phyloP scores from a whole-genome alignment of 1,140 invertebrate genomes.

The Drosophila ambigua region DNA sequence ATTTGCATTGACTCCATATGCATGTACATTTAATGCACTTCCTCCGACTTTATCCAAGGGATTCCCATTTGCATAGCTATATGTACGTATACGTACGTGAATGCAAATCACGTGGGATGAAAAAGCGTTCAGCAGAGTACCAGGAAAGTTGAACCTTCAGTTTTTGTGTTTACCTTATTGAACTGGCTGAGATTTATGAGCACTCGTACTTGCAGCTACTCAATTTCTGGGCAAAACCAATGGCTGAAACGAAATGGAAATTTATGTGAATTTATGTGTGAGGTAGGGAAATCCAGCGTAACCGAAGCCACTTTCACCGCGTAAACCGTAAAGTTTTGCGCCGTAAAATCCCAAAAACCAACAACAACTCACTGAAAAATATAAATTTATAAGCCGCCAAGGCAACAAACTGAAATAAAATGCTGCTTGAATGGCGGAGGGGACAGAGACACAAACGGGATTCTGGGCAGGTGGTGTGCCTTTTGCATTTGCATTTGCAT shows the following conservation, averaged over 20 bases:
- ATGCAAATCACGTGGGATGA: constrained; percentile 51
- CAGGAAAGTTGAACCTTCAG: constrained; percentile 53
- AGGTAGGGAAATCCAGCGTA: neutral
- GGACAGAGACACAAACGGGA: constrained; percentile 12
- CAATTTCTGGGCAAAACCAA: constrained; percentile 75
- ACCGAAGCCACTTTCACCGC: constrained; percentile 72
- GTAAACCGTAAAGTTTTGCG: constrained; percentile 71
- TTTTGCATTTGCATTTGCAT: constrained; percentile 57
- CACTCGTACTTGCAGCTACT: constrained; percentile 50
- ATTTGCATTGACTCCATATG: constrained; percentile 7
- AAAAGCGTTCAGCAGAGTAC: constrained; percentile 2
- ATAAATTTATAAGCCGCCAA: constrained; percentile 74
- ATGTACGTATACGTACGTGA: neutral
- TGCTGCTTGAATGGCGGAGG: constrained; percentile 32
- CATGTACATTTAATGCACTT: constrained; percentile 62
- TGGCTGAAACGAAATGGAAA: constrained; percentile 78
- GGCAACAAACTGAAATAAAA: constrained; percentile 72
- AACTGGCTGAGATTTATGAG: constrained; percentile 76
- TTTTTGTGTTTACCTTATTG: constrained; percentile 75
- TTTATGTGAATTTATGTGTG: constrained; percentile 79
- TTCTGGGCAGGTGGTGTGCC: constrained; percentile 56
- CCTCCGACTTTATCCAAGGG: constrained; percentile 35
- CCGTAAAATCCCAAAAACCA: constrained; percentile 55
- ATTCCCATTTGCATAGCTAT: constrained; percentile 48
- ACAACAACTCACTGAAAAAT: constrained; percentile 60